phyloP scores from a whole-genome alignment of 1,140 invertebrate species.

The Micrasema longulum region DNA sequence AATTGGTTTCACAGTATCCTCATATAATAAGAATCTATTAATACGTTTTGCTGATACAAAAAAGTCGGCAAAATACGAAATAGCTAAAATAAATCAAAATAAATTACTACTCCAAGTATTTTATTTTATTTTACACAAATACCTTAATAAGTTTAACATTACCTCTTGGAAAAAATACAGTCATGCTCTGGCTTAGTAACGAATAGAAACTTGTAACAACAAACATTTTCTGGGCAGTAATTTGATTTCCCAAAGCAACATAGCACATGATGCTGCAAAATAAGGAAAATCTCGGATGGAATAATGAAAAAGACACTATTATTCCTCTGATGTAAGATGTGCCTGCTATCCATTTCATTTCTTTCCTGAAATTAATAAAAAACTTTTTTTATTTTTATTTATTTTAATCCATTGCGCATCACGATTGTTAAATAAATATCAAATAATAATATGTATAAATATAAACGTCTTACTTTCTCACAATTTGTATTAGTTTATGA shows the following conservation, averaged over 20 bases:
- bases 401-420: too few relatives aligned
- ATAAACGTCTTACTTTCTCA: slow-evolving; percentile 61
- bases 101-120: too few relatives aligned
- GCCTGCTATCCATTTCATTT: slow-evolving; percentile 45
- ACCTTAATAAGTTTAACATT: slow-evolving; percentile 8
- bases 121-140: too few relatives aligned
- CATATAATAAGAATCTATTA: slow-evolving; percentile 43
- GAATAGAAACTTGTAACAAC: slow-evolving; percentile 43
- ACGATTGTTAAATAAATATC: neutral
- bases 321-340: slow-evolving; percentile 36
- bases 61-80: slow-evolving; percentile 35
- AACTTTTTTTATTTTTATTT: too few relatives aligned
- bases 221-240: slow-evolving; percentile 47
- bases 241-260: slow-evolving; percentile 43
- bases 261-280: slow-evolving; percentile 45
- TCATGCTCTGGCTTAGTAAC: slow-evolving; percentile 38
- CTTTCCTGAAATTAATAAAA: slow-evolving; percentile 36
- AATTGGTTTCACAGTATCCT: slow-evolving; percentile 32
- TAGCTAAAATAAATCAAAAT: slow-evolving; percentile 42
- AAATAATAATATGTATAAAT: neutral
- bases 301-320: slow-evolving; percentile 40
- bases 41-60: slow-evolving; percentile 43
- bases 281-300: slow-evolving; percentile 40
- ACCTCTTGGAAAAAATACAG: slow-evolving; percentile 47
- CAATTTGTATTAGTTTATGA: slow-evolving; percentile 59